Percentiles rank a stretch among this genome's conserved stretches.
These are phyloP conservation scores for Momotus momota DNA, from an alignment of 2,797 vertebrate genomes.

Conservation along the genomic window DNA sequence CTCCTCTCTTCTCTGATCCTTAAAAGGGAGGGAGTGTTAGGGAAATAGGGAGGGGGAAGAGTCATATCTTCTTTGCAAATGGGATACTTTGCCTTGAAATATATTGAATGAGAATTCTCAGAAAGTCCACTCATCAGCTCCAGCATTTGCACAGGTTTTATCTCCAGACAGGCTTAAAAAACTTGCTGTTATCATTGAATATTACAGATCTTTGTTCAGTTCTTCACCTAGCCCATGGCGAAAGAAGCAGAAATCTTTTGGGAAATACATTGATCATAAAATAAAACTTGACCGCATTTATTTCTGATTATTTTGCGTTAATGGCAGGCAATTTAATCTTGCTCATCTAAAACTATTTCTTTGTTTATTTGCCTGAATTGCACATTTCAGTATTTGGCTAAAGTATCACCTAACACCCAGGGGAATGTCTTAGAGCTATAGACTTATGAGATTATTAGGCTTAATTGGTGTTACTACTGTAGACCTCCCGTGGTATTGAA, in stretches of 20 bases:
- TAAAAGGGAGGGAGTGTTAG: not conserved
- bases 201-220: not conserved
- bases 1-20: not conserved
- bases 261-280: not conserved
- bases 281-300: not conserved
- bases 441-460: not conserved
- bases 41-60: not conserved
- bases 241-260: not conserved
- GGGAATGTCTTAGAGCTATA: not conserved
- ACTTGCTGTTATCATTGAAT: not conserved
- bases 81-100: not conserved
- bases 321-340: not conserved
- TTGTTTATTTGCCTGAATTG: not conserved
- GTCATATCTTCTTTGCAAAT: not conserved
- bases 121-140: not conserved
- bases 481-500: not conserved
- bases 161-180: not conserved
- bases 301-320: not conserved
- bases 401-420: not conserved
- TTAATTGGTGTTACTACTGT: slow-evolving; percentile 16
- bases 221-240: not conserved
- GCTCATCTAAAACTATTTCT: not conserved
- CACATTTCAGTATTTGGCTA: not conserved
- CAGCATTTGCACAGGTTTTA: not conserved
- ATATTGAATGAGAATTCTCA: not conserved